Conservation (phyloP, 2,113 vertebrate genomes). For the Paramisgurnus dabryanus region DNA sequence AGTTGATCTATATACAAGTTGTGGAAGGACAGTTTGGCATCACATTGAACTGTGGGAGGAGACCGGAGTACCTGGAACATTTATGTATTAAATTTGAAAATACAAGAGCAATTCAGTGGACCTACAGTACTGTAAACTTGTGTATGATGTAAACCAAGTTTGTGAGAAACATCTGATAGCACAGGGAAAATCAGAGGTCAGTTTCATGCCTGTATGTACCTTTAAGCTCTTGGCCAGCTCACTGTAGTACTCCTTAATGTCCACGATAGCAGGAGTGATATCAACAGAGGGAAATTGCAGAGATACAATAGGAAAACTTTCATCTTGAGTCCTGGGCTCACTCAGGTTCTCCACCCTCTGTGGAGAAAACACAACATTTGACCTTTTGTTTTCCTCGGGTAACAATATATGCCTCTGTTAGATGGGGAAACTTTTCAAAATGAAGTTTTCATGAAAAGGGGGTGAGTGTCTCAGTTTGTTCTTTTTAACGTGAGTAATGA, state of each 20-base stretch:
- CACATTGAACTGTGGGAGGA: too few relatives aligned
- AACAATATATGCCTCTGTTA: constrained; percentile 36
- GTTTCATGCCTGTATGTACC: constrained; percentile 60
- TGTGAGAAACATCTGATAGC: neutral
- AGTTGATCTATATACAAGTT: too few relatives aligned
- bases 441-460: constrained; percentile 52
- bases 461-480: constrained; percentile 29
- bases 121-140: too few relatives aligned
- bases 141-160: neutral
- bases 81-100: too few relatives aligned
- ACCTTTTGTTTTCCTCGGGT: constrained; percentile 50
- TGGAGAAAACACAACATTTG: constrained; percentile 21
- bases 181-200: neutral
- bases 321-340: constrained; percentile 54
- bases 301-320: constrained; percentile 43
- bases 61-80: too few relatives aligned
- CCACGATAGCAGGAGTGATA: constrained; percentile 62
- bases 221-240: constrained; percentile 71
- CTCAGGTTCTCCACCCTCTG: constrained; percentile 64
- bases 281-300: constrained; percentile 70
- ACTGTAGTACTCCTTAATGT: constrained; percentile 71
- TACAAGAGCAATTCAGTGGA: too few relatives aligned
- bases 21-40: too few relatives aligned
- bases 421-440: constrained; percentile 41
- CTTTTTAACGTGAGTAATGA: constrained; percentile 56